Evolutionary conservation across 2,113 vertebrate species (phyloP), one percentile per base, ranked within the genome.

Genomic region (Lethenteron reissneri): DNA sequence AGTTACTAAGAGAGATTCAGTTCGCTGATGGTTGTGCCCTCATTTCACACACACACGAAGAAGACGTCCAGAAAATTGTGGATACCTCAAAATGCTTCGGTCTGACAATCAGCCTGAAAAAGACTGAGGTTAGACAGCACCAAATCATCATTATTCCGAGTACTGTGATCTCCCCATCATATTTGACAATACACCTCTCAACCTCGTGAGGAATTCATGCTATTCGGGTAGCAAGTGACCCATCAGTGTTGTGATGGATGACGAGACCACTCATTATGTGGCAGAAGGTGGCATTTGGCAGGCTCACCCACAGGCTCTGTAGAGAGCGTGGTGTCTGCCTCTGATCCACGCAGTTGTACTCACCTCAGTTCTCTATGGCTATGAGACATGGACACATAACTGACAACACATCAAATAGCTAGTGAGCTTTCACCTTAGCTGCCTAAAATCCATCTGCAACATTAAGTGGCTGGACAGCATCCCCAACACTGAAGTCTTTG

Each of bases 251-350:
- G n/a, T 25, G n/a, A 68, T 68, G n/a, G 64, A 68, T 68, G 64
- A 68, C 25, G 64, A 68, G 25, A 68, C 25, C 25, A 25, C 25
- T 11, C 25, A 17, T 17, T 11, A 25, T 10, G 25, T 68, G 25
- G 64, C 8, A 10, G 25, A 68, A 68, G 64, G 11, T 25, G n/a
- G 64, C 64, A 10, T 68, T 68, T 25, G 10, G 10, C 64, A 68
- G 64, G 10, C 64, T 68, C 64, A 68, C 64, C n/a, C 64, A 68
- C 10, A 68, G 64, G 64, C 64, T 68, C n/a, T 68, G 64, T n/a
- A 2, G 25, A 25, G 64, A 68, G 25, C 64, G 25, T 10, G 64
- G 64, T 25, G 25, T 68, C 9, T 68, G 8, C 25, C 64, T 8
- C 64, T 17, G 64, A 64, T 8, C 60, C 14, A 64, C 4, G 60